These are phyloP conservation scores for Pedionomus torquatus DNA, from an alignment of 2,113 vertebrate genomes.

Conservation along the genomic window DNA sequence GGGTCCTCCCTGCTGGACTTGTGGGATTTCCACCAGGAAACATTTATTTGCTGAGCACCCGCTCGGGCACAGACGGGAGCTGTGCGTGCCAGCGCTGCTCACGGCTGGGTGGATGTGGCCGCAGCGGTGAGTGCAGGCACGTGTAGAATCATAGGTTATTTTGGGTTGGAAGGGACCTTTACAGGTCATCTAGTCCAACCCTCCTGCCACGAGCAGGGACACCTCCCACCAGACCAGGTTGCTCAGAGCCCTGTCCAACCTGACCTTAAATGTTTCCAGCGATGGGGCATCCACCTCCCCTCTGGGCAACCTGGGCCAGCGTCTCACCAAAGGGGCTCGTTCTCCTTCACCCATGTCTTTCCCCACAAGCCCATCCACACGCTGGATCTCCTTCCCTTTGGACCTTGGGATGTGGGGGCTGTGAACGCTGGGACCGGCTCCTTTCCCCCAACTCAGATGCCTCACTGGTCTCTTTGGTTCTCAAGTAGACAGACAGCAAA, in stretches of 20 bases:
- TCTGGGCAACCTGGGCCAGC: neutral
- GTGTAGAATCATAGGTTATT: neutral
- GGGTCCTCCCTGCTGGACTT: neutral
- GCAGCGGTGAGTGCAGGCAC: accelerated
- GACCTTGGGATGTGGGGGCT: neutral
- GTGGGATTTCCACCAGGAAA: neutral
- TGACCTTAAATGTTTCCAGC: neutral
- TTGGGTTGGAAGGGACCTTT: neutral
- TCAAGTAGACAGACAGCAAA: no score
- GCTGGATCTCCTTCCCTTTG: neutral
- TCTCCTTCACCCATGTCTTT: accelerated
- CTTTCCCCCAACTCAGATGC: neutral
- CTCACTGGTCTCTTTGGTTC: neutral
- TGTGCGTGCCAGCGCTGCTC: neutral
- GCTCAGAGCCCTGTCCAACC: neutral
- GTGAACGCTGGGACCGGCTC: accelerated
- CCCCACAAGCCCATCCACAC: accelerated
- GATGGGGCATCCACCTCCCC: neutral
- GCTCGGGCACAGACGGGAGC: accelerated
- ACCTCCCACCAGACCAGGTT: neutral
- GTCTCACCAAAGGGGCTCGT: neutral
- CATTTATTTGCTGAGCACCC: neutral
- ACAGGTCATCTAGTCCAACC: neutral
- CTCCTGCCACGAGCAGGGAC: neutral
- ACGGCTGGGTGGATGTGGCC: neutral